A percentile compares a stretch with the other conserved stretches of the same genome.
phyloP scores from a whole-genome alignment of 2,888 invertebrate genomes.

The Schrankia costaestrigalis region DNA sequence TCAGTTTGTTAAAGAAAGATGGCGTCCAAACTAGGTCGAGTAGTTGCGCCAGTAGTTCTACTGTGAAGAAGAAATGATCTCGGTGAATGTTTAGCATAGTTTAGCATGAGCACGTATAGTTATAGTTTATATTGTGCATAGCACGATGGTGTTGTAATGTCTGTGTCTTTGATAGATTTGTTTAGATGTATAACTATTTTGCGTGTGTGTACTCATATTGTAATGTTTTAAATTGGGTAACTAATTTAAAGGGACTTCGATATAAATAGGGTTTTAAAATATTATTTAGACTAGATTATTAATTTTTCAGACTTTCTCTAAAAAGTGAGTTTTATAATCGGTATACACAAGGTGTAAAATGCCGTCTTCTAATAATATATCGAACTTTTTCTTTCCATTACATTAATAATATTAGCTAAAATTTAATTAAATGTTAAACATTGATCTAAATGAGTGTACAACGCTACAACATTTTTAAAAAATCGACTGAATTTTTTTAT shows the following conservation, averaged over 20 bases:
- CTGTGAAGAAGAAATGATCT: slow-evolving; percentile 78
- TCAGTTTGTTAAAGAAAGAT: slow-evolving; percentile 67
- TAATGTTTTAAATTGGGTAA: too few species aligned
- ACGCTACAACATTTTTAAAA: slow-evolving; percentile 25
- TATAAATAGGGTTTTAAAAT: too few species aligned
- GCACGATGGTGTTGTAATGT: slow-evolving; percentile 33
- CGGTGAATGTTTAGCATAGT: slow-evolving; percentile 37
- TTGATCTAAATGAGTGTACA: background rate
- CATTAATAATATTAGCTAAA: too few species aligned
- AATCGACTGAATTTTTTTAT: slow-evolving; percentile 54
- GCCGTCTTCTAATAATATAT: too few species aligned
- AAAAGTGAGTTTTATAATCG: too few species aligned
- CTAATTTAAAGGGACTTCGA: too few species aligned
- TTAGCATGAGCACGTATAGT: slow-evolving; percentile 33
- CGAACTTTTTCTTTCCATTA: too few species aligned
- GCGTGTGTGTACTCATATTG: too few species aligned
- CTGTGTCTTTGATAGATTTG: slow-evolving; percentile 30
- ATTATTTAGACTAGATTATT: too few species aligned
- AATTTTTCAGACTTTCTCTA: too few species aligned
- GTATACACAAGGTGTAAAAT: too few species aligned
- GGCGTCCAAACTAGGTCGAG: slow-evolving; percentile 72
- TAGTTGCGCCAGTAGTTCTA: slow-evolving; percentile 64
- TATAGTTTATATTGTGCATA: slow-evolving; percentile 28
- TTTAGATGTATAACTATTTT: slow-evolving; percentile 42
- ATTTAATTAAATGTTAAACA: slow-evolving; percentile 7